These are phyloP conservation scores for Oscheius sp. DNA, from an alignment of 2,888 invertebrate species.

Conservation along the genomic window DNA sequence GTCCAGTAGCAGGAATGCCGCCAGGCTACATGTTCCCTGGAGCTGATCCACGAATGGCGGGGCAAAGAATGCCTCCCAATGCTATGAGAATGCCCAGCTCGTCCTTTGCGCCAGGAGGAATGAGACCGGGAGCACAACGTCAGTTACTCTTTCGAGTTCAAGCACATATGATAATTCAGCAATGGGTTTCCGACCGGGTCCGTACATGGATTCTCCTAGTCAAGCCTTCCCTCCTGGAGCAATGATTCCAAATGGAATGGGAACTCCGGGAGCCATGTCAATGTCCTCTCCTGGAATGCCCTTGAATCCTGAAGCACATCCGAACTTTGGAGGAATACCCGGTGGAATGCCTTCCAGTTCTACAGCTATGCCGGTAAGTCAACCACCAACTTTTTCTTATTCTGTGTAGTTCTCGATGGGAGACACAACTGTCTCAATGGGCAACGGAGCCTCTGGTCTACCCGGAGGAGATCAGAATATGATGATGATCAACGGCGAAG, in stretches of 20 bases:
- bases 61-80: slow-evolving; percentile 43
- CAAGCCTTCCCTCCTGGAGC: slow-evolving; percentile 45
- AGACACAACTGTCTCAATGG: slow-evolving; percentile 45
- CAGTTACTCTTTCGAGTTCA: neutral
- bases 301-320: slow-evolving; percentile 34
- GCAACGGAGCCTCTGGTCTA: slow-evolving; percentile 11
- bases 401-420: slow-evolving; percentile 49
- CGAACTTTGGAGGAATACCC: slow-evolving; percentile 23
- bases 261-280: slow-evolving; percentile 52
- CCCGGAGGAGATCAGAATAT: slow-evolving; percentile 2
- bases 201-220: slow-evolving; percentile 55
- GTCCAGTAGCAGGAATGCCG: slow-evolving; percentile 43
- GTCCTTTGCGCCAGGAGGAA: slow-evolving; percentile 42
- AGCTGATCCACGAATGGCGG: slow-evolving; percentile 42
- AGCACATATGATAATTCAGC: slow-evolving; percentile 10
- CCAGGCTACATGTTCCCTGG: slow-evolving; percentile 53
- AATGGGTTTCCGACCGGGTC: slow-evolving; percentile 29
- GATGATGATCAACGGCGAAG: slow-evolving; percentile 45
- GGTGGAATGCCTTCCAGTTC: slow-evolving; percentile 43
- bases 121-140: slow-evolving; percentile 49
- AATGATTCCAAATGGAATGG: slow-evolving; percentile 62
- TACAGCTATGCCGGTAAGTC: slow-evolving; percentile 43
- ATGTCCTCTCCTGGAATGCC: slow-evolving; percentile 61
- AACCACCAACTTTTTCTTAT: neutral
- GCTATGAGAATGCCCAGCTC: slow-evolving; percentile 49